A percentile compares a stretch with the other conserved stretches of the same genome.
Conservation (phyloP, 2,888 invertebrate genomes). For the Cryptus viduatorius region DNA sequence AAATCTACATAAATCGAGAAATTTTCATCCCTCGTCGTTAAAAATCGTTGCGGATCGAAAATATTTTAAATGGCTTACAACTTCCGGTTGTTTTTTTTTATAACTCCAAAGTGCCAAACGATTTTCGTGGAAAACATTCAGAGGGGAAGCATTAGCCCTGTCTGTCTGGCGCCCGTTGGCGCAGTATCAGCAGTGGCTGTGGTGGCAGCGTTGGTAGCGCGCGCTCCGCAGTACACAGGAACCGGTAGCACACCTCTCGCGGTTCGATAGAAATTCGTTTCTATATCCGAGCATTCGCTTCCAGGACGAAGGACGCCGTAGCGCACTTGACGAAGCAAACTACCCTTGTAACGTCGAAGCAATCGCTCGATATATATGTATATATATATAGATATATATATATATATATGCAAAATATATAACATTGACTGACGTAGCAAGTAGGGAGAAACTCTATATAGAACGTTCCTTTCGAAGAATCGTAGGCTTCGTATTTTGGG, state of each 20-base stretch:
- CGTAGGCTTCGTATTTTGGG: conserved; percentile 23
- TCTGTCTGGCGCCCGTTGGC: background rate
- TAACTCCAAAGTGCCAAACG: background rate
- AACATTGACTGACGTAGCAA: conserved; percentile 6
- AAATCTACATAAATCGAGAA: no score
- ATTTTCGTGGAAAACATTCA: conserved; percentile 1
- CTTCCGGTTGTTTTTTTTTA: background rate
- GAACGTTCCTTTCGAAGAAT: background rate
- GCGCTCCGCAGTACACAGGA: background rate
- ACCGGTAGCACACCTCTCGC: conserved; percentile 13
- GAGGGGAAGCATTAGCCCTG: background rate
- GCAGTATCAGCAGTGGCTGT: conserved; percentile 18
- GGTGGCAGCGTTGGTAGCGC: conserved; percentile 19
- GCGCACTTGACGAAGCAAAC: conserved; percentile 18
- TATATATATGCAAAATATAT: background rate
- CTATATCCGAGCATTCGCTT: conserved; percentile 8
- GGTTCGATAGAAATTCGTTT: conserved; percentile 41
- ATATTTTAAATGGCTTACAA: background rate
- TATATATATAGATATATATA: no score
- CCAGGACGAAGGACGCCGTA: conserved; percentile 42
- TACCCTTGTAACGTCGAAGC: no score
- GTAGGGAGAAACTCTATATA: background rate
- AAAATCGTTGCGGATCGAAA: background rate
- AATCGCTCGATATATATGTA: no score
- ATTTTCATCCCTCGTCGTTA: no score